Evolutionary conservation across 2,888 invertebrate genomes (phyloP), one percentile per base, ranked within the genome.

Genomic region (Danaus chrysippus): DNA sequence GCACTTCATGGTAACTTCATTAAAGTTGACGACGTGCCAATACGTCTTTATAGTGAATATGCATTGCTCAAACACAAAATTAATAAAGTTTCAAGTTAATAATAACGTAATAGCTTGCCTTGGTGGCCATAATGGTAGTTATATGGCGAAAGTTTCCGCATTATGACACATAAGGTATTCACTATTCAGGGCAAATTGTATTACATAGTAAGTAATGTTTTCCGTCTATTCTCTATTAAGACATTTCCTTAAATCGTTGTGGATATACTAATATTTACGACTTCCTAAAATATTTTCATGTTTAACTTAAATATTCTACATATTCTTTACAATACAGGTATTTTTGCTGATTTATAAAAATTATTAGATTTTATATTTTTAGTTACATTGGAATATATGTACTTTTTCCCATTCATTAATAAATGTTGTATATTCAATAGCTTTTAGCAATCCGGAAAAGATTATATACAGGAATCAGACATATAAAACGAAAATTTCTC

Each of bases 141-240:
- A 76, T 82, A 83, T 81, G 78, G 79, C 69, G 54, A 77, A 87
- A 87, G 72, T 87, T 87, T 86, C 78, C 85, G 70, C 84, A 86
- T 87, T 86, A 86, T 77, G 73, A 73, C 77, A 76, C 76, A 75
- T 75, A 72, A 81, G 80, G 80, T 80, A 83, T 86, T 82, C 70
- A 76, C n/a, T n/a, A n/a, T n/a, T n/a, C n/a, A n/a, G 63, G 65
- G 68, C 62, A 64, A 68, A 67, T 54, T 64, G 65, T 63, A 65
- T 63, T 67, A 59, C 55, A 54, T 43, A 58, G 59, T 61, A 61
- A 56, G 59, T 59, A 63, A 55, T 19, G 64, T 59, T 66, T 57
- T 63, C 56, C 42, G 10, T 19, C 55, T 55, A 59, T 61, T 58
- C 61, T 61, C 52, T 42, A 49, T 49, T 15, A 13, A 15, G 1